Evolutionary conservation across 2,797 vertebrate genomes (phyloP), one percentile per base, ranked within the genome.

Genomic region (Anabas testudineus): DNA sequence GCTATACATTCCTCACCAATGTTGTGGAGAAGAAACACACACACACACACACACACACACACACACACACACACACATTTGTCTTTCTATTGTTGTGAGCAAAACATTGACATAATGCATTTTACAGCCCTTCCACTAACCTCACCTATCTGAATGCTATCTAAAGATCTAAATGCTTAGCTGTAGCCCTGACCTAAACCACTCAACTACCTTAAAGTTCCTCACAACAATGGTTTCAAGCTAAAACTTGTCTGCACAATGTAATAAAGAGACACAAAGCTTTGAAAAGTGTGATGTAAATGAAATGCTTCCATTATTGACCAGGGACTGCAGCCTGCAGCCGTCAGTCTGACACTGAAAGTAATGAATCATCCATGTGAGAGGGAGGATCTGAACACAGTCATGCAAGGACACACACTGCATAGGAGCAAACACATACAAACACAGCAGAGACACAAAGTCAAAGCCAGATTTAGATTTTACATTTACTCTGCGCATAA

Each of bases 221-320:
- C 14, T 41, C 14, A 41, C 14, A 16, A 3, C 18, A 15, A 41
- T 41, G 16, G 2, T 16, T 2, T 16, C 14, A 3, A 39, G 3
- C 37, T 39, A 14, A 15, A 39, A 39, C 2, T 18, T 16, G 39
- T 41, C 5, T 41, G 54, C 39, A 42, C 26, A 10, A 32, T 32
- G 9, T 32, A 59, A 28, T 7, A 8, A 26, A 19, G 15, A 46
- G 42, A 48, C 21, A 22, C 41, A 34, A 3, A 18, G 18, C 48
- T 37, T 52, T 28, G 47, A 58, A 66, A 73, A 60, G 61, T 22
- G 7, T 26, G 28, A 61, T 62, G 36, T 53, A 65, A 61, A 73
- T 68, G 1, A 57, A 77, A 69, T 32, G n/a, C 53, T 48, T 78
- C 14, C 51, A 62, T 62, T 76, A 83, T 79, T 76, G 76, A 79